Conservation (phyloP, 1,140 invertebrate species). For the Polypedilum pembai region DNA sequence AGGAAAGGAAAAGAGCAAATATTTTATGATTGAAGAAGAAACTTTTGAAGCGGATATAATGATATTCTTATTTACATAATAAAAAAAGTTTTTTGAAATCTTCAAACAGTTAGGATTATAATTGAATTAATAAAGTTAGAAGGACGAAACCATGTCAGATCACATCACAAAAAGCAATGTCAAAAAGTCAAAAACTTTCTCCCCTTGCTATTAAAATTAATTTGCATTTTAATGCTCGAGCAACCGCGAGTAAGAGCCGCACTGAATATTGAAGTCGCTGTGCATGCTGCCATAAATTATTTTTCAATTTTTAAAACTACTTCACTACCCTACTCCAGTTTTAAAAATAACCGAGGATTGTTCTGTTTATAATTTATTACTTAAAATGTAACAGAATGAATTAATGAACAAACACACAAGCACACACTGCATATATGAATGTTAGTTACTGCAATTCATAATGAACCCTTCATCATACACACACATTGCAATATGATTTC, state of each 20-base stretch:
- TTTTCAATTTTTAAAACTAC: conserved; percentile 9
- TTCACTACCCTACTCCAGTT: background rate
- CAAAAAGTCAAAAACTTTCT: no score
- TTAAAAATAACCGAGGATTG: background rate
- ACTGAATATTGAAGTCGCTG: no score
- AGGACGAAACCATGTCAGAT: background rate
- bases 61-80: no score
- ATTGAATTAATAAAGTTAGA: background rate
- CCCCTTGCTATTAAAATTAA: background rate
- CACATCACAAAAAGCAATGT: no score
- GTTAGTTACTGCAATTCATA: background rate
- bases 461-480: conserved; percentile 15
- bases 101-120: no score
- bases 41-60: no score
- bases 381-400: conserved; percentile 14
- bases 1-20: no score
- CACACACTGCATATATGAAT: background rate
- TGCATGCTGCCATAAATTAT: background rate
- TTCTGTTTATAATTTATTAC: conserved; percentile 23
- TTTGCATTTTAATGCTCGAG: background rate
- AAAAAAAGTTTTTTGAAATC: no score
- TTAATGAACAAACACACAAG: background rate
- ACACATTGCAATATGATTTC: conserved; percentile 1
- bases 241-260: no score
- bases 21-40: no score